phyloP scores from a whole-genome alignment of 2,113 vertebrate species.

The Silurus meridionalis region DNA sequence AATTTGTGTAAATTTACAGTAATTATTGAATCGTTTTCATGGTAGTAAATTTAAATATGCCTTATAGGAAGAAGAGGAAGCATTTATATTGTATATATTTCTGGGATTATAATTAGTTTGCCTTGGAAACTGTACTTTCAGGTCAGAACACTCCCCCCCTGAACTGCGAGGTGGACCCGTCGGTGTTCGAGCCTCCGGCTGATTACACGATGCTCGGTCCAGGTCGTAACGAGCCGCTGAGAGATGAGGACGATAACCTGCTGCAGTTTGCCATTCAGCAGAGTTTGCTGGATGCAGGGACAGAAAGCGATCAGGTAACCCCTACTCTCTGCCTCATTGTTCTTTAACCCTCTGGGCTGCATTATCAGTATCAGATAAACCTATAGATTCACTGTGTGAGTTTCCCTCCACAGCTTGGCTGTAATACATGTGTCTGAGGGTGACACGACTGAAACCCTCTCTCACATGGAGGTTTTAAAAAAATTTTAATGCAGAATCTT shows the following conservation, averaged over 20 bases:
- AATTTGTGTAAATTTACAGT: background rate
- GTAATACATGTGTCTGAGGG: background rate
- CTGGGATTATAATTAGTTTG: background rate
- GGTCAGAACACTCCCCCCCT: constrained; percentile 70
- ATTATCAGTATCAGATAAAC: background rate
- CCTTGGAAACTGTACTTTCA: constrained; percentile 44
- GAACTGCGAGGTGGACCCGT: constrained; percentile 85
- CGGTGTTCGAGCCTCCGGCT: constrained; percentile 85
- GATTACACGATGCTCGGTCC: constrained; percentile 88
- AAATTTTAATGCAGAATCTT: background rate
- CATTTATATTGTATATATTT: background rate
- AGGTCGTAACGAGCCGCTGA: constrained; percentile 85
- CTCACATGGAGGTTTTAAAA: background rate
- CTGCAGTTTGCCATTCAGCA: constrained; percentile 96
- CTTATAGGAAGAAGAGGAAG: background rate
- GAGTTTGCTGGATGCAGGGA: constrained; percentile 89
- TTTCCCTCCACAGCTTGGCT: background rate
- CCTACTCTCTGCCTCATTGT: background rate
- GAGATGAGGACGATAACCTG: constrained; percentile 89
- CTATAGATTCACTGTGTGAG: background rate
- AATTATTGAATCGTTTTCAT: background rate
- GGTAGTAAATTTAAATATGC: background rate
- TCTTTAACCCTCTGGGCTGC: background rate
- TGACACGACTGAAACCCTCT: background rate
- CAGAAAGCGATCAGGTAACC: constrained; percentile 87